Conservation (phyloP, 2,888 invertebrate species). For the Kuschelorhynchus macadamiae region DNA sequence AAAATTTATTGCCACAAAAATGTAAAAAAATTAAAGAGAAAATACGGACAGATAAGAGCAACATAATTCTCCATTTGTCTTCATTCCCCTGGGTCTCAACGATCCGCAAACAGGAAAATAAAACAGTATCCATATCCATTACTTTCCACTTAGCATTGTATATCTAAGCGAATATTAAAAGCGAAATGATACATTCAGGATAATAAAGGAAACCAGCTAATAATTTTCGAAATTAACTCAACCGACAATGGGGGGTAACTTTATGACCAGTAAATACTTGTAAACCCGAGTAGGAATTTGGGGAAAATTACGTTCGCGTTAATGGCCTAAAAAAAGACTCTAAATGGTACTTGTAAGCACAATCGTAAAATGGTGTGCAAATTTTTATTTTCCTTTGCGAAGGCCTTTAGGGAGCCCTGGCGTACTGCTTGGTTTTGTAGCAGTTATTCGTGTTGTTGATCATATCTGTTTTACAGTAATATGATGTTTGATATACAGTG, state of each 20-base stretch:
- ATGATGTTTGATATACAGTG: no score
- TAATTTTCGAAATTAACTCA: constrained; percentile 37
- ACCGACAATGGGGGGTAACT: constrained; percentile 30
- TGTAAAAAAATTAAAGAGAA: constrained; percentile 18
- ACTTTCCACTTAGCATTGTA: constrained; percentile 47
- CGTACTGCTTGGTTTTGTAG: no score
- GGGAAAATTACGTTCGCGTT: constrained; percentile 9
- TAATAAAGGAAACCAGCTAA: constrained; percentile 43
- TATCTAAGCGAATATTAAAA: constrained; percentile 40
- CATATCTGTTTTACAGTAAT: no score
- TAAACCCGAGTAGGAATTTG: constrained; percentile 18
- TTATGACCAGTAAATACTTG: constrained; percentile 40
- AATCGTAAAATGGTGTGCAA: background rate
- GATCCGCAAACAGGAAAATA: constrained; percentile 43
- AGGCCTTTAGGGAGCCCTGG: no score
- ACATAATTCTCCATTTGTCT: constrained; percentile 27
- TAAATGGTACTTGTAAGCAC: background rate
- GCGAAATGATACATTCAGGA: constrained; percentile 30
- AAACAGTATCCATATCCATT: constrained; percentile 47
- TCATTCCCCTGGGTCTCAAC: constrained; percentile 22
- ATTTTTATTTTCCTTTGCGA: no score
- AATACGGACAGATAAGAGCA: constrained; percentile 38
- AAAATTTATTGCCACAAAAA: no score
- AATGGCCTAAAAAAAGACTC: constrained; percentile 8
- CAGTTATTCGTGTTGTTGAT: no score